Conservation (phyloP, 92 coral and sea anemone genomes). For the Porites evermanni region DNA sequence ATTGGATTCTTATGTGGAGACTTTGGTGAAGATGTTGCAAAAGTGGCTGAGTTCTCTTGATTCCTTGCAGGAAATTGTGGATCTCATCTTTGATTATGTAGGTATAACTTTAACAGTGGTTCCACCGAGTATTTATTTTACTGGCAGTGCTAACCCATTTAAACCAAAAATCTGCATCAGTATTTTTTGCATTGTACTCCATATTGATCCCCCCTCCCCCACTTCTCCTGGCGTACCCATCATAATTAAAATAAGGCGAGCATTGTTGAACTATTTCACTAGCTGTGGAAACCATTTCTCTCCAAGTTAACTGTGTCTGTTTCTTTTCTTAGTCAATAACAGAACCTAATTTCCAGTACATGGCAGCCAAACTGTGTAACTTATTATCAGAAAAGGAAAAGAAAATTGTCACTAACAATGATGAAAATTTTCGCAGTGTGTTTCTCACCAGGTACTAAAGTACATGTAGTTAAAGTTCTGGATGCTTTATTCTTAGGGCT, state of each 20-base stretch:
- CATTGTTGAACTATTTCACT: too few relatives aligned
- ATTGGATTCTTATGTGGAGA: slow-evolving; percentile 39
- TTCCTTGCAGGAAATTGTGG: slow-evolving; percentile 39
- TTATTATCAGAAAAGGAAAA: slow-evolving; percentile 38
- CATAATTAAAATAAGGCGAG: too few relatives aligned
- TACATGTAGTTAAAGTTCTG: not conserved
- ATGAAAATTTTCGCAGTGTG: slow-evolving; percentile 57
- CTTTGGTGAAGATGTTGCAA: slow-evolving; percentile 34
- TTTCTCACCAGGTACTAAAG: slow-evolving; percentile 58
- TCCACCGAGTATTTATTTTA: too few relatives aligned
- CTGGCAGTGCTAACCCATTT: too few relatives aligned
- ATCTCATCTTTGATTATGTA: slow-evolving; percentile 46
- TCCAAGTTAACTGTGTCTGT: not conserved
- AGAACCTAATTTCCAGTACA: slow-evolving; percentile 79
- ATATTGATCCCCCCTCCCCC: too few relatives aligned
- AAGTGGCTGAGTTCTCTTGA: slow-evolving; percentile 11
- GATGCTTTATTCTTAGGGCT: not conserved
- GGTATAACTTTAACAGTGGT: not conserved
- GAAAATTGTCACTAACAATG: slow-evolving; percentile 8
- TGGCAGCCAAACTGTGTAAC: slow-evolving; percentile 81
- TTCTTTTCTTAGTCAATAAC: slow-evolving; percentile 54
- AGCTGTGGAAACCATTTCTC: too few relatives aligned
- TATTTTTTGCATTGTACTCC: too few relatives aligned
- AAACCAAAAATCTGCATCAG: too few relatives aligned
- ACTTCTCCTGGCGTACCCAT: too few relatives aligned